These are phyloP conservation scores for Phrynosoma blainvillii DNA, from an alignment of 2,113 vertebrate genomes.

Conservation along the genomic window DNA sequence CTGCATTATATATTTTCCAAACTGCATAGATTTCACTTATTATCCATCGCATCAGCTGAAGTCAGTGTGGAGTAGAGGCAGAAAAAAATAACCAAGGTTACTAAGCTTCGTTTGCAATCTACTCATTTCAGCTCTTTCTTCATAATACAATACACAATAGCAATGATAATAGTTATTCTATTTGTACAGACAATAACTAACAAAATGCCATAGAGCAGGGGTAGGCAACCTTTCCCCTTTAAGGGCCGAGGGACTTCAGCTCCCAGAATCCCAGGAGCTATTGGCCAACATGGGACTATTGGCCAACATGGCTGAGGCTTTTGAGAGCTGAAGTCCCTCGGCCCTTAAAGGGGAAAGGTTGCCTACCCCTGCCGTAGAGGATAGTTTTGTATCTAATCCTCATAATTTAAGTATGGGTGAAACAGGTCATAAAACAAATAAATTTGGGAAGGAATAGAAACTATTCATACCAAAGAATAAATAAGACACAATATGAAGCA, in stretches of 20 bases:
- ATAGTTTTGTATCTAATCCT: not conserved
- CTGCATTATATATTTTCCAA: conserved; percentile 79
- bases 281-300: too few species aligned
- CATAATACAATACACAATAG: not conserved
- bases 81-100: not conserved
- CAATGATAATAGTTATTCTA: not conserved
- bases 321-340: too few species aligned
- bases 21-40: conserved; percentile 88
- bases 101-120: not conserved
- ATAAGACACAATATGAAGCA: not conserved
- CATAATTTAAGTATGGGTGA: not conserved
- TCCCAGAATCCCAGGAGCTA: too few species aligned
- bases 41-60: conserved; percentile 92
- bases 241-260: too few species aligned
- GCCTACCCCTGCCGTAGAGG: too few species aligned
- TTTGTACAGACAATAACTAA: not conserved
- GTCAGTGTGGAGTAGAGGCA: conserved; percentile 14
- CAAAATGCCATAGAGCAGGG: too few species aligned
- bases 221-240: too few species aligned
- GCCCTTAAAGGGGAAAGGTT: too few species aligned
- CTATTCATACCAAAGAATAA: not conserved
- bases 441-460: not conserved
- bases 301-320: too few species aligned
- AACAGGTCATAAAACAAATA: not conserved
- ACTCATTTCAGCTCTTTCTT: not conserved